Base-by-base conservation (phyloP, 2,888 invertebrate genomes). In the Tineola bisselliella region DNA sequence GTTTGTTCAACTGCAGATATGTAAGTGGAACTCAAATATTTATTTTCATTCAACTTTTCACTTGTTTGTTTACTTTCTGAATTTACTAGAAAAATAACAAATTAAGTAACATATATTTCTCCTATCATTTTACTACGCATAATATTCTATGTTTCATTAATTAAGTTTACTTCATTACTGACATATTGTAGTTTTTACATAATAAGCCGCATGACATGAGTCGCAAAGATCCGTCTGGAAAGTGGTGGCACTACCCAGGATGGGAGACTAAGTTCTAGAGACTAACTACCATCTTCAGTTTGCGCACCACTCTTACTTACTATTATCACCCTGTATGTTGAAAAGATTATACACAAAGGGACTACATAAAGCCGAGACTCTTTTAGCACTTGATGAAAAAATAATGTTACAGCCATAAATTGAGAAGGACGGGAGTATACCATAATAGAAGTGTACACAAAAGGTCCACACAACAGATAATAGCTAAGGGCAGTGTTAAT, bases 401-500 rank as follows among this genome's bases (percentile, higher is more conserved):
- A 54, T 54, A 54, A 54, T 10, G 12, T 25, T 25, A 6, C 10
- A 17, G 19, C n/a, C 17, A 58, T 38, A 38, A 58, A 58, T 58
- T 17, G 38, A n/a, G 58, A 17, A 31, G 59, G 59, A 43, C 43
- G 43, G 43, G 11, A 31, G 43, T 59, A 15, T 56, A 58, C 56
- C 31, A 58, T 58, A 58, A 43, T 43, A 64, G 15, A 48, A 59
- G 62, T 52, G 61, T 59, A 38, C 58, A 59, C 62, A 62, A 62
- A 62, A 61, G 57, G 62, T 61, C 61, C 18, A 56, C 56, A 62
- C 61, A 64, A 63, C 65, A 38, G 48, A 48, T 60, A 60, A 60
- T 60, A 48, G 60, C 60, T 48, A 17, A 33, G 60, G 63, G 64
- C 65, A 63, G 66, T 66, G 65, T 67, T 69, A 65, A 70, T 70